Percentiles rank a stretch among this genome's conserved stretches.
These are phyloP conservation scores for Helicoverpa zea DNA, from an alignment of 1,140 invertebrate genomes.

Conservation along the genomic window DNA sequence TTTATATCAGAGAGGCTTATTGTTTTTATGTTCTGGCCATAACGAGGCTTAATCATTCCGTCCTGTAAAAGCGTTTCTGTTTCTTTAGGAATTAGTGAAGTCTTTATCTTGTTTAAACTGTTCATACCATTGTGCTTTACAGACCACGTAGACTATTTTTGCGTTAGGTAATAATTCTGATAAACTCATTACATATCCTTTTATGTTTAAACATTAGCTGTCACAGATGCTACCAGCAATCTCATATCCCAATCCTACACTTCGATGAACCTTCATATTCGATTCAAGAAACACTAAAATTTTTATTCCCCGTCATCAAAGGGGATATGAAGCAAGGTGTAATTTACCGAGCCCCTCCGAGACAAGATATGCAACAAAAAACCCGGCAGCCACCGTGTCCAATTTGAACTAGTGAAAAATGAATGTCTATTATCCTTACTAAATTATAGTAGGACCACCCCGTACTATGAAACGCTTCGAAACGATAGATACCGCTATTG, in stretches of 20 bases:
- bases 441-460: slow-evolving; percentile 77
- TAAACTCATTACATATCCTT: too few species aligned
- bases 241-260: background rate
- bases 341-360: slow-evolving; percentile 71
- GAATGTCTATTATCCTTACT: slow-evolving; percentile 83
- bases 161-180: too few species aligned
- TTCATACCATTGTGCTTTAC: too few species aligned
- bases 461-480: slow-evolving; percentile 58
- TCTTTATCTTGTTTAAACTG: too few species aligned
- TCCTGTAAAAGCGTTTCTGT: too few species aligned
- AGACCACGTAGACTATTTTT: too few species aligned
- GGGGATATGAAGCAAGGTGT: slow-evolving; percentile 64
- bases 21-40: too few species aligned
- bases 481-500: slow-evolving; percentile 1
- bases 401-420: slow-evolving; percentile 84
- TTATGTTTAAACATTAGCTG: background rate
- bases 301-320: slow-evolving; percentile 42
- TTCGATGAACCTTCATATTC: background rate
- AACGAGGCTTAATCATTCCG: too few species aligned
- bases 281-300: slow-evolving; percentile 41
- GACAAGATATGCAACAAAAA: slow-evolving; percentile 73
- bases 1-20: too few species aligned
- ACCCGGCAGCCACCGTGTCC: slow-evolving; percentile 71
- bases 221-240: background rate
- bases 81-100: too few species aligned